Conservation (phyloP, 2,888 invertebrate species). For the Agriopis leucophaearia region DNA sequence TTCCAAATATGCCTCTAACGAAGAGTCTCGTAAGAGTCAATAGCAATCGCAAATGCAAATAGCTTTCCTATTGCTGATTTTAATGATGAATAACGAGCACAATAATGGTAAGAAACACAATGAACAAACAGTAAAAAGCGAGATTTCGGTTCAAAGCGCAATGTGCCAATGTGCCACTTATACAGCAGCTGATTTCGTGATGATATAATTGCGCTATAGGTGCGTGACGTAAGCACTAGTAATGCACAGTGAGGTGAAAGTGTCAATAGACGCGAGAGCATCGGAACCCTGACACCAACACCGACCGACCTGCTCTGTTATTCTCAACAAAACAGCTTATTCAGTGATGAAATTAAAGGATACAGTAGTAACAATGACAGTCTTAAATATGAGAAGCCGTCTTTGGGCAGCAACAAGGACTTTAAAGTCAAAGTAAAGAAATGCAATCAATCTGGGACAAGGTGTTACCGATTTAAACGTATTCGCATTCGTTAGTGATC, state of each 20-base stretch:
- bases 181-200: constrained; percentile 72
- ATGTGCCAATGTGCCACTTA: constrained; percentile 67
- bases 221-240: constrained; percentile 74
- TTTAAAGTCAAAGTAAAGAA: too few relatives aligned
- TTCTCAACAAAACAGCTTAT: not conserved
- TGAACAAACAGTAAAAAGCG: constrained; percentile 52
- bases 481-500: constrained; percentile 29
- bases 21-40: constrained; percentile 32
- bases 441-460: constrained; percentile 33
- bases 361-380: not conserved
- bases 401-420: not conserved
- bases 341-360: not conserved
- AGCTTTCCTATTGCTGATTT: constrained; percentile 46
- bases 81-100: constrained; percentile 53
- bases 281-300: constrained; percentile 47
- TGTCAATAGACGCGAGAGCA: constrained; percentile 64
- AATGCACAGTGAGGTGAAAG: constrained; percentile 75
- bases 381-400: too few relatives aligned
- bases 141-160: constrained; percentile 54
- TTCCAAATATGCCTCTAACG: constrained; percentile 32
- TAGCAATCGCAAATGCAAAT: constrained; percentile 46
- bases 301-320: constrained; percentile 29
- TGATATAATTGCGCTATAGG: constrained; percentile 72
- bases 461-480: constrained; percentile 27
- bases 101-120: constrained; percentile 52